A percentile compares a stretch with the other conserved stretches of the same genome.
Evolutionary conservation across 2,888 invertebrate species (phyloP).

Genomic region (Nephrotoma appendiculata): DNA sequence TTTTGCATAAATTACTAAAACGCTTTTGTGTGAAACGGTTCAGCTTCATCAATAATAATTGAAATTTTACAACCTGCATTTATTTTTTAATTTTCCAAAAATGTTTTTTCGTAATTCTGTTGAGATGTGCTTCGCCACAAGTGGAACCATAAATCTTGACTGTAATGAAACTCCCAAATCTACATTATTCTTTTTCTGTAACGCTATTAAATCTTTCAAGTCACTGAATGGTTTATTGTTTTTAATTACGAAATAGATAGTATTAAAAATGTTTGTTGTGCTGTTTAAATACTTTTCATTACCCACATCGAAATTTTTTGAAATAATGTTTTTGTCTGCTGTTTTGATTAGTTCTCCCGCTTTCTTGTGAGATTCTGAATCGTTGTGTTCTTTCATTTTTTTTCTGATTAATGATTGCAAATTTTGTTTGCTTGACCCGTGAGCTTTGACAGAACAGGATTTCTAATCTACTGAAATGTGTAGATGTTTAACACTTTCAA

Average conservation of each 20-base stretch:
- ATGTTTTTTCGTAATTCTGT: neutral
- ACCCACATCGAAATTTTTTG: neutral
- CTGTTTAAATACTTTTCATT: neutral
- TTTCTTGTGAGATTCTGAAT: too few relatives aligned
- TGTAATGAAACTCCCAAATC: neutral
- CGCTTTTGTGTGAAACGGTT: neutral
- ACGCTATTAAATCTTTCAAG: neutral
- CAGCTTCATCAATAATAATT: neutral
- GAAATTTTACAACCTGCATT: neutral
- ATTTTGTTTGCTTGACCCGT: too few relatives aligned
- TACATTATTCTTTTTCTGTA: neutral
- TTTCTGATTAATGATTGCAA: too few relatives aligned
- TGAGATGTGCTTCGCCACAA: too few relatives aligned
- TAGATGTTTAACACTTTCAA: too few relatives aligned
- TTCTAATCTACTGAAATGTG: too few relatives aligned
- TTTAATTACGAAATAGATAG: neutral
- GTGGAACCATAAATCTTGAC: neutral
- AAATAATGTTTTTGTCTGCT: too few relatives aligned
- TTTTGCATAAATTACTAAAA: neutral
- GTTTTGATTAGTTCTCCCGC: too few relatives aligned
- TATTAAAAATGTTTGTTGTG: constrained; percentile 3
- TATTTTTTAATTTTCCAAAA: neutral
- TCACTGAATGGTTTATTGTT: neutral
- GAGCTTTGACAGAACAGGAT: too few relatives aligned
- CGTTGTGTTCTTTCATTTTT: too few relatives aligned